These are phyloP conservation scores for Xyrauchen texanus DNA, from an alignment of 2,113 vertebrate genomes.

Conservation along the genomic window DNA sequence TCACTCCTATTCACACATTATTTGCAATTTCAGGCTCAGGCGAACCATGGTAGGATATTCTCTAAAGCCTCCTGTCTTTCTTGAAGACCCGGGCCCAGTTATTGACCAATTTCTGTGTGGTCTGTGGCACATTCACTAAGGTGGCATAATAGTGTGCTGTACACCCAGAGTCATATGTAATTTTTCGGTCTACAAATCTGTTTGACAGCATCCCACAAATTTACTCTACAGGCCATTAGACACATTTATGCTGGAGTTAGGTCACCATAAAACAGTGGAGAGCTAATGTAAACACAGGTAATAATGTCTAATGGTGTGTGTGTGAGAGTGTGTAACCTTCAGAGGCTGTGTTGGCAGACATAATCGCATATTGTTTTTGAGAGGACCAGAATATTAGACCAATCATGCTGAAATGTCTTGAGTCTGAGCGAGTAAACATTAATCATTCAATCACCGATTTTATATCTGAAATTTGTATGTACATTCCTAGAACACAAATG, in stretches of 20 bases:
- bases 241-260: slow-evolving; percentile 25
- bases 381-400: slow-evolving; percentile 6
- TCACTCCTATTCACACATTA: slow-evolving; percentile 60
- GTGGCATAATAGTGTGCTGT: slow-evolving; percentile 2
- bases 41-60: slow-evolving; percentile 60
- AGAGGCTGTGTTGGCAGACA: neutral
- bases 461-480: too few species aligned
- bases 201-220: slow-evolving; percentile 30
- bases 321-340: slow-evolving; percentile 5
- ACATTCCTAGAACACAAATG: too few species aligned
- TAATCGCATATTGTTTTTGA: neutral
- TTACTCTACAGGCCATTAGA: slow-evolving; percentile 25
- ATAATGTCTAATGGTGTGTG: slow-evolving; percentile 8
- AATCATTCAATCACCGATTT: too few species aligned
- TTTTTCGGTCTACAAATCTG: slow-evolving; percentile 15
- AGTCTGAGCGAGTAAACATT: too few species aligned
- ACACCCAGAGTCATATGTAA: slow-evolving; percentile 7
- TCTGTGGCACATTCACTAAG: slow-evolving; percentile 39
- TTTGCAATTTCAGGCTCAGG: slow-evolving; percentile 71
- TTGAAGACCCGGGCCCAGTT: slow-evolving; percentile 39
- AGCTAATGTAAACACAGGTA: slow-evolving; percentile 20
- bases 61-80: slow-evolving; percentile 52
- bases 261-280: slow-evolving; percentile 29
- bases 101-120: slow-evolving; percentile 50
- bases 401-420: neutral